A percentile compares a stretch with the other conserved stretches of the same genome.
These are phyloP conservation scores for Geophilus truncorum DNA, from an alignment of 2,888 invertebrate species.

Conservation along the genomic window DNA sequence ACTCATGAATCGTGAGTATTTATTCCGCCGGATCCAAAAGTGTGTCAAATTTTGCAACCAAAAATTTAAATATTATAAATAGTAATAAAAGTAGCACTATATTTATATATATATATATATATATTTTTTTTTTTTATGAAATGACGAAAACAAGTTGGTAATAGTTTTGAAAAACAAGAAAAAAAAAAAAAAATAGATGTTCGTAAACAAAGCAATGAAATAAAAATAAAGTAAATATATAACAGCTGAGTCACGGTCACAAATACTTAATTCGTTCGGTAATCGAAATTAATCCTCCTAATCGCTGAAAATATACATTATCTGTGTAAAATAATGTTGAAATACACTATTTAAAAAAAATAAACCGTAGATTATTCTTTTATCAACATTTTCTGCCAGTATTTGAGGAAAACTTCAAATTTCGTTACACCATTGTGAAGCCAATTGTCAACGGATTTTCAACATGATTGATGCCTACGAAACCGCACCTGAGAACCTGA, in stretches of 20 bases:
- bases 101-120: too few species aligned
- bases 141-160: too few species aligned
- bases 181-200: not conserved
- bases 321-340: too few species aligned
- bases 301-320: too few species aligned
- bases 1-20: not conserved
- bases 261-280: not conserved
- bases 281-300: too few species aligned
- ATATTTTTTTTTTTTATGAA: conserved; percentile 22
- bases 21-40: too few species aligned
- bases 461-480: conserved; percentile 66
- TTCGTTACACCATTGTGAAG: conserved; percentile 65
- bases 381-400: conserved; percentile 59
- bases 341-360: too few species aligned
- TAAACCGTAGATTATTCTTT: not conserved
- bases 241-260: not conserved
- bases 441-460: conserved; percentile 60
- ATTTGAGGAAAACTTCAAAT: conserved; percentile 64
- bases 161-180: not conserved
- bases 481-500: conserved; percentile 59
- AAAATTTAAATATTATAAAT: not conserved
- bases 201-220: not conserved
- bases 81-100: too few species aligned
- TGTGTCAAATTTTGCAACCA: not conserved
- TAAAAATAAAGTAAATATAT: not conserved